These are phyloP conservation scores for Ambastaia sidthimunki DNA, from an alignment of 2,797 vertebrate genomes.

Conservation along the genomic window DNA sequence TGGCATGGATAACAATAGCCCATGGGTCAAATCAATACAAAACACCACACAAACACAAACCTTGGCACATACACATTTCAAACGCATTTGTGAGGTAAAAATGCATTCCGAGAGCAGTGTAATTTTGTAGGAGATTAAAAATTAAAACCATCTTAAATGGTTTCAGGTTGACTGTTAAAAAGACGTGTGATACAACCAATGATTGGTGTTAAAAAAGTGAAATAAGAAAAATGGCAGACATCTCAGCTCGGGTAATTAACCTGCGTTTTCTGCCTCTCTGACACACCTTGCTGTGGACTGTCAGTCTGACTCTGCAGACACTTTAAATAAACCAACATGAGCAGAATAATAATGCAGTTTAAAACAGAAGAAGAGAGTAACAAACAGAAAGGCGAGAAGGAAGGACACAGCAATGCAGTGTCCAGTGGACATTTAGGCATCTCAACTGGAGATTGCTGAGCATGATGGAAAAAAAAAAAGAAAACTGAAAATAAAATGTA, in stretches of 20 bases:
- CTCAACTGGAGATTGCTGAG: constrained; percentile 15
- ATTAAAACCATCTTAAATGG: neutral
- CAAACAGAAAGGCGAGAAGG: neutral
- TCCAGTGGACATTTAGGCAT: constrained; percentile 25
- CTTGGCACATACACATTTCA: constrained; percentile 40
- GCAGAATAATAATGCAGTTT: constrained; percentile 51
- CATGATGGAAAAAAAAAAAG: constrained; percentile 27
- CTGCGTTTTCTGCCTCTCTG: constrained; percentile 52
- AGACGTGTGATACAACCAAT: constrained; percentile 47
- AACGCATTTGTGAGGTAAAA: constrained; percentile 1
- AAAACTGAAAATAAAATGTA: constrained; percentile 6
- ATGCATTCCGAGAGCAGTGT: constrained; percentile 2
- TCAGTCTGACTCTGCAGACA: constrained; percentile 36
- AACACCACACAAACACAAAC: constrained; percentile 15
- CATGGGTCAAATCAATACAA: constrained; percentile 41
- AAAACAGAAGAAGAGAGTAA: constrained; percentile 5
- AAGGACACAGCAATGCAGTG: neutral
- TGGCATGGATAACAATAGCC: constrained; percentile 44
- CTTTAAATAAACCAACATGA: constrained; percentile 49
- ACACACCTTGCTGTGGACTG: constrained; percentile 47
- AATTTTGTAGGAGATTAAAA: neutral
- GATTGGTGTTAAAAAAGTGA: constrained; percentile 41
- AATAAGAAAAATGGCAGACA: constrained; percentile 41
- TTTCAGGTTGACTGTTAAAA: constrained; percentile 29
- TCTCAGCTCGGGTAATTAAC: constrained; percentile 58